Evolutionary conservation across 2,113 vertebrate genomes (phyloP).

Genomic region (Plotosus lineatus): DNA sequence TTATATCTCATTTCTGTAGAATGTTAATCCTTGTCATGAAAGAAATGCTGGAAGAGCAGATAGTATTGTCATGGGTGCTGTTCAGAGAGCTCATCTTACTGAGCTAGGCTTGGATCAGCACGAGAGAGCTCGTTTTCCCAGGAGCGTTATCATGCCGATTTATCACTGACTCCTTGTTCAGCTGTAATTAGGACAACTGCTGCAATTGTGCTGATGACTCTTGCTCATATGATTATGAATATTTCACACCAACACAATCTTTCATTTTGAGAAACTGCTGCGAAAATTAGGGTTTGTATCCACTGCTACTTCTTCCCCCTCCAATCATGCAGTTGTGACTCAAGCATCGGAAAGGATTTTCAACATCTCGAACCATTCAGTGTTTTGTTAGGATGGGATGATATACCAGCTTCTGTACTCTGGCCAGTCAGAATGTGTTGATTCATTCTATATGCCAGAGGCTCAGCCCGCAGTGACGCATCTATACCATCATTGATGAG

Average conservation of each 20-base stretch:
- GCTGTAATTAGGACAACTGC: conserved; percentile 36
- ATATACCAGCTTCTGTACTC: not conserved
- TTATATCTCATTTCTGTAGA: not conserved
- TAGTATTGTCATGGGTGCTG: conserved; percentile 16
- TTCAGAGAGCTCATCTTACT: not conserved
- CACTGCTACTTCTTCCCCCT: not conserved
- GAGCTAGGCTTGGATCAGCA: conserved; percentile 19
- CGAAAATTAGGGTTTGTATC: not conserved
- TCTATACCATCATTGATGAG: not conserved
- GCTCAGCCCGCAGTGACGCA: not conserved
- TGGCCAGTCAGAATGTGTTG: not conserved
- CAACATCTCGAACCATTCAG: not conserved
- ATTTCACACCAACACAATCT: conserved; percentile 13
- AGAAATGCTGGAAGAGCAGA: not conserved
- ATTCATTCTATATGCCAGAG: not conserved
- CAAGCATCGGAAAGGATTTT: not conserved
- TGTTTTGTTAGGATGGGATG: not conserved
- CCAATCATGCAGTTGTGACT: not conserved
- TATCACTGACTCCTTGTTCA: conserved; percentile 28
- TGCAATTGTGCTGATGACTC: conserved; percentile 28
- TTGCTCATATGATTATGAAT: conserved; percentile 29
- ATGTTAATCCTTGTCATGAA: not conserved
- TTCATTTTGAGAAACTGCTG: conserved; percentile 8
- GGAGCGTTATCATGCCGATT: conserved; percentile 11
- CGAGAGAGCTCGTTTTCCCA: not conserved